phyloP scores from a whole-genome alignment of 2,113 vertebrate species.

The Ptilonorhynchus violaceus region DNA sequence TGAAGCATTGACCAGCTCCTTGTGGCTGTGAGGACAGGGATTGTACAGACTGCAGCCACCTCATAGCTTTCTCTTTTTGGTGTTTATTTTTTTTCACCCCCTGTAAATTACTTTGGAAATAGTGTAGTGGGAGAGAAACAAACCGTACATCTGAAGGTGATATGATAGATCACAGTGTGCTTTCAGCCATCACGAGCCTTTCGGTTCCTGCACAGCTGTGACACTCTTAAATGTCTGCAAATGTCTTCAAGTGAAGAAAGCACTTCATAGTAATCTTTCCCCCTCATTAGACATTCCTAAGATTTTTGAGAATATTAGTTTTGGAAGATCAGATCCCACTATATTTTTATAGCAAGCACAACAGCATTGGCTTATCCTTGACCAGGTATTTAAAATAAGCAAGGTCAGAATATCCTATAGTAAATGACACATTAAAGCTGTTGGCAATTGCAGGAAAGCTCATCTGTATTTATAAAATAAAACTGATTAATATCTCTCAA shows the following conservation, averaged over 20 bases:
- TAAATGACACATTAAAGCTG: conserved; percentile 62
- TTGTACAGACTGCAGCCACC: not conserved
- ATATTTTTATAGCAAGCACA: conserved; percentile 69
- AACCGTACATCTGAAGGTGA: not conserved
- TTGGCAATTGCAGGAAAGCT: conserved; percentile 66
- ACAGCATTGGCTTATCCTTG: conserved; percentile 66
- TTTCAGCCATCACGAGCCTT: conserved; percentile 14
- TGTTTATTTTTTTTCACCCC: not conserved
- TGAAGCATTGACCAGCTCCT: not conserved
- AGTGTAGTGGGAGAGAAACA: not conserved
- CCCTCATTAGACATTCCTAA: conserved; percentile 53
- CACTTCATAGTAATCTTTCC: conserved; percentile 38
- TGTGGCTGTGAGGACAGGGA: not conserved
- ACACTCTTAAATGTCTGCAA: conserved; percentile 11
- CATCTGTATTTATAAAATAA: conserved; percentile 79
- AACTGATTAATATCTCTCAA: conserved; percentile 68
- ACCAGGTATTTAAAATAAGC: conserved; percentile 66
- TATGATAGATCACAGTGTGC: not conserved
- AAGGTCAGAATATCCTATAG: conserved; percentile 22
- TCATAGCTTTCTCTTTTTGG: not conserved
- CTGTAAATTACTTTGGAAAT: not conserved
- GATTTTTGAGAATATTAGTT: conserved; percentile 63
- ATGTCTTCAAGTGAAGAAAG: conserved; percentile 44
- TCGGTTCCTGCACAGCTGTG: not conserved
- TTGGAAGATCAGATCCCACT: conserved; percentile 64